These are phyloP conservation scores for Matsumurasca onukii DNA, from an alignment of 1,140 invertebrate species.

Conservation along the genomic window DNA sequence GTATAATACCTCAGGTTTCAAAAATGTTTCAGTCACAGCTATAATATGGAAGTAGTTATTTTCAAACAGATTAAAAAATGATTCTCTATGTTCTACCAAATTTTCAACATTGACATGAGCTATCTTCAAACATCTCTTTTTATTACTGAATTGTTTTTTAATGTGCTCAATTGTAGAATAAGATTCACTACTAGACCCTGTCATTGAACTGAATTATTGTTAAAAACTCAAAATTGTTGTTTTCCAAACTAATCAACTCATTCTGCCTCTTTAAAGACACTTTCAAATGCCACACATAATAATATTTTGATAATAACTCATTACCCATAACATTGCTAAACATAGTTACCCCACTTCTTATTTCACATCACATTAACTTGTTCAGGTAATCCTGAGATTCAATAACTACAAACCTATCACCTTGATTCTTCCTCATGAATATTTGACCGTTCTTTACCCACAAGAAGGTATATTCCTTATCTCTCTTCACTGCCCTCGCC, in stretches of 20 bases:
- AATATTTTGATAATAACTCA: background rate
- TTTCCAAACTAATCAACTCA: background rate
- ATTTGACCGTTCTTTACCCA: background rate
- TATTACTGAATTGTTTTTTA: background rate
- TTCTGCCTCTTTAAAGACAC: background rate
- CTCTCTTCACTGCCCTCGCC: constrained; percentile 10
- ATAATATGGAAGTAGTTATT: no score
- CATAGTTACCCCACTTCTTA: background rate
- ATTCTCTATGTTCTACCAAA: background rate
- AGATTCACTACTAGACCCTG: background rate
- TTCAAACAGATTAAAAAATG: background rate
- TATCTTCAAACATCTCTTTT: background rate
- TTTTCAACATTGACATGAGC: constrained; percentile 11
- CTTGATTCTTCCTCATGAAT: background rate
- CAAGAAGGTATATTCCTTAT: background rate
- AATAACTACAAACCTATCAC: background rate
- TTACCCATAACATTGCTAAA: background rate
- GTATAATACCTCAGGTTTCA: background rate
- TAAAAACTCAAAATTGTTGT: background rate
- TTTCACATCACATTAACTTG: background rate
- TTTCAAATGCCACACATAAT: background rate
- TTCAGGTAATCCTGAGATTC: background rate
- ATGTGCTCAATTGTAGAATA: background rate
- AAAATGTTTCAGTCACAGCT: background rate
- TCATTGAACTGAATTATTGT: background rate